phyloP scores from a whole-genome alignment of 2,113 vertebrate genomes.

The Corythornis vintsioides region DNA sequence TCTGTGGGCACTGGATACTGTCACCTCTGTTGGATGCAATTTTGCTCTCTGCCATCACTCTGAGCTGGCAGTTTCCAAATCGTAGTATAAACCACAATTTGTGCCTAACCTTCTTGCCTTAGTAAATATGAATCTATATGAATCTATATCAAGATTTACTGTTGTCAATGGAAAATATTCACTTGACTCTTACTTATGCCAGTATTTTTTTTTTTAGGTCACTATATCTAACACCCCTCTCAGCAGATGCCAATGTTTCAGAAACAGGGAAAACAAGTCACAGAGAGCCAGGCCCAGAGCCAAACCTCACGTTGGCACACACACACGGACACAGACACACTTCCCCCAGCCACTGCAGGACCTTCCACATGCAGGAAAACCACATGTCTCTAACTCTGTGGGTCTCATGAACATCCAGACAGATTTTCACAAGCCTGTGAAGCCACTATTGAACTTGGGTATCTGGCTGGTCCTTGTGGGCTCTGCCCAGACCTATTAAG shows the following conservation, averaged over 20 bases:
- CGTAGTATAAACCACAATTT: neutral
- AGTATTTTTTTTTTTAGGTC: conserved; percentile 14
- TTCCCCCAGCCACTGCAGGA: accelerated
- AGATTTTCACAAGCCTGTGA: neutral
- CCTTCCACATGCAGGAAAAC: neutral
- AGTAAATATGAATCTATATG: neutral
- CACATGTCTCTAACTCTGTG: accelerated
- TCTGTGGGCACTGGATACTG: neutral
- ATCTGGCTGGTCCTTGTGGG: neutral
- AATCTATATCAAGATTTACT: neutral
- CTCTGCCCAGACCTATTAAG: accelerated
- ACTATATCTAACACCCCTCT: neutral
- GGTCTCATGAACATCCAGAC: neutral
- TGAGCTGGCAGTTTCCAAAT: neutral
- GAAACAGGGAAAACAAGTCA: neutral
- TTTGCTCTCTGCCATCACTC: neutral
- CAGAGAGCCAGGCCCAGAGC: neutral
- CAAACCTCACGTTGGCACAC: neutral
- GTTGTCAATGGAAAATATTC: neutral
- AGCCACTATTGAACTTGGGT: accelerated
- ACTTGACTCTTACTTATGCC: neutral
- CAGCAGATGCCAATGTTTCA: neutral
- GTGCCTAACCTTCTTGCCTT: neutral
- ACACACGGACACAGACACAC: accelerated
- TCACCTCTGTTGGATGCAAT: neutral